Conservation (phyloP, 2,797 vertebrate genomes). For the Odontamblyopus lacepedii region DNA sequence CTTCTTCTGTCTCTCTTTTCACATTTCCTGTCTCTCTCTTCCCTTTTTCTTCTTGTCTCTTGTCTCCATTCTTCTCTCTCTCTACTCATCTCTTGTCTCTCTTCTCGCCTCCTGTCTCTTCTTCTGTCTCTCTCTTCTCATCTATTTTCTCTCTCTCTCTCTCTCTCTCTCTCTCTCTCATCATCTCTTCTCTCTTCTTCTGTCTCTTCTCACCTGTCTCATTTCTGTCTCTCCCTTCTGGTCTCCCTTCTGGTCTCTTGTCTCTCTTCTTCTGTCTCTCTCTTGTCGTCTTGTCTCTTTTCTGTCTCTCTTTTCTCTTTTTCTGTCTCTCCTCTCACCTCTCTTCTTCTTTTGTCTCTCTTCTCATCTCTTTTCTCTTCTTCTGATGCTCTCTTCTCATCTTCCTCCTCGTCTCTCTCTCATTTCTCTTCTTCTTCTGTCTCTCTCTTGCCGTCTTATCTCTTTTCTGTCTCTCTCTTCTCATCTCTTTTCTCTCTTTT, state of each 20-base stretch:
- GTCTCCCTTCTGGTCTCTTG: too few species aligned
- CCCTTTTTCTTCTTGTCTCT: not conserved
- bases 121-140: too few species aligned
- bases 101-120: not conserved
- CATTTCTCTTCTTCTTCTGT: too few species aligned
- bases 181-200: not conserved
- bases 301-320: too few species aligned
- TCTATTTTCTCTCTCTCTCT: not conserved
- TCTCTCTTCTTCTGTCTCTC: too few species aligned
- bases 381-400: too few species aligned
- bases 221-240: too few species aligned
- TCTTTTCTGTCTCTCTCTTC: not conserved
- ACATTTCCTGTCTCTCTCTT: not conserved
- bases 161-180: not conserved
- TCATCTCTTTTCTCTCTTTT: not conserved
- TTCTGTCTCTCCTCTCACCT: too few species aligned
- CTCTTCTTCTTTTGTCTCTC: not conserved
- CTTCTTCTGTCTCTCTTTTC: not conserved
- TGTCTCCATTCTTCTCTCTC: slow-evolving; percentile 1
- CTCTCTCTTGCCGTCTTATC: too few species aligned
- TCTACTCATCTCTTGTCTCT: slow-evolving; percentile 15
- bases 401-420: not conserved
- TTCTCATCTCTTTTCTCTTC: not conserved
- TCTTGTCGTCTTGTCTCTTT: too few species aligned
- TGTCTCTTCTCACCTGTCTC: not conserved